Evolutionary conservation across 2,888 invertebrate species (phyloP), one percentile per base, ranked within the genome.

Genomic region (Sphecodes monilicornis): DNA sequence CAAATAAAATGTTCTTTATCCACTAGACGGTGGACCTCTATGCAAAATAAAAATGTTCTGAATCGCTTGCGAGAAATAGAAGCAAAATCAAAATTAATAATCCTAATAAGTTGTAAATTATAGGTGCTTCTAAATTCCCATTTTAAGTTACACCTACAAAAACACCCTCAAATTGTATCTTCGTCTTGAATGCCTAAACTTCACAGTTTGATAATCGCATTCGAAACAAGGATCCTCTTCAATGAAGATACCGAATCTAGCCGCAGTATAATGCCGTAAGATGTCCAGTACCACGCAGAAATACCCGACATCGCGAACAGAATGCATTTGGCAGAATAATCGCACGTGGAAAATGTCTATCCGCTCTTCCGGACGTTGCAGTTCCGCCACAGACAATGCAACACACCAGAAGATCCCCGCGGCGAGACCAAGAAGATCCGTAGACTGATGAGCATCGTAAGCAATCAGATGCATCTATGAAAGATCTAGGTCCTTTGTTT

Each of bases 381-480:
- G 26, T 26, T 10, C n/a, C 13, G 64, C 6, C 1, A 10, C 3
- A 64, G 36, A 71, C 57, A 78, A 73, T 68, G 32, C 50, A 32
- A 43, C 16, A 11, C 68, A 22, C 10, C 22, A 39, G 22, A 66
- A 68, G 43, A 46, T 36, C 64, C 39, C n/a, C 18, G 10, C 10
- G 22, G 1, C 18, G 22, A 22, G 11, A 57, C 26, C 57, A 57
- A 13, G 11, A 13, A 57, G 57, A 41, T 50, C 50, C 29, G 29
- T 22, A 10, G 22, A 64, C 69, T 68, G 36, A 50, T 41, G 74
- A 78, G 32, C n/a, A 43, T 73, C 16, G 18, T 10, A 60, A 64
- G 29, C 60, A 46, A 29, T 66, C 29, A n/a, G 36, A 39, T 29
- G 36, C 39, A 26, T 32, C 41, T 54, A n/a, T 8, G 16, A 11